Percentiles rank a stretch among this genome's conserved stretches.
Evolutionary conservation across 64 coral and sea anemone genomes (phyloP).

Genomic region (Exaiptasia diaphana): DNA sequence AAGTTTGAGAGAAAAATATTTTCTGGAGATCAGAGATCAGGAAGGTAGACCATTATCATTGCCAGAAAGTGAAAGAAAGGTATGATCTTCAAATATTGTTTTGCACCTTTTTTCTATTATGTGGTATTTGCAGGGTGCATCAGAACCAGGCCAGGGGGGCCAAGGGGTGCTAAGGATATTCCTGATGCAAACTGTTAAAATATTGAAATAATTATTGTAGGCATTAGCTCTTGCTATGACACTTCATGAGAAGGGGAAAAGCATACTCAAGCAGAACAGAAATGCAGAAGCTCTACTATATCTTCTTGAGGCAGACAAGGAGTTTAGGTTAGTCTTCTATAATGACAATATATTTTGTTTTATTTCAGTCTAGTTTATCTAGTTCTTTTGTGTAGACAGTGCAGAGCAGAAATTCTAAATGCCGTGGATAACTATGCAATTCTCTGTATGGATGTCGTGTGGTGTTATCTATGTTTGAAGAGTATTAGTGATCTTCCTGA

Average conservation of each 20-base stretch:
- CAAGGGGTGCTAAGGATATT: neutral
- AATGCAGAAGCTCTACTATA: constrained; percentile 74
- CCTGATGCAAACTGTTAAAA: too few relatives aligned
- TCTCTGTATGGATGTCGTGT: constrained; percentile 85
- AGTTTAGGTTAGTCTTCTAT: constrained; percentile 61
- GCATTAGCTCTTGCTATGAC: constrained; percentile 76
- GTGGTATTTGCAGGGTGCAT: too few relatives aligned
- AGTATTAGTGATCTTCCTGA: constrained; percentile 84
- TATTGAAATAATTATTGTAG: too few relatives aligned
- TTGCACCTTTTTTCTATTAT: too few relatives aligned
- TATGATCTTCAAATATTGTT: too few relatives aligned
- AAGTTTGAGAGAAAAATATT: constrained; percentile 33
- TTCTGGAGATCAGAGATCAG: constrained; percentile 89
- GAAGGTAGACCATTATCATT: constrained; percentile 68
- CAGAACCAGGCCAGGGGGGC: too few relatives aligned
- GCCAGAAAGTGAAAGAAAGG: constrained; percentile 90
- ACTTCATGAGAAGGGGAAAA: constrained; percentile 81
- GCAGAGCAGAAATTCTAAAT: constrained; percentile 73
- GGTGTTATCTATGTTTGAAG: constrained; percentile 87
- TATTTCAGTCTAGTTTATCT: neutral
- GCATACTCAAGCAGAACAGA: constrained; percentile 56
- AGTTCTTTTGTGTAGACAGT: constrained; percentile 73
- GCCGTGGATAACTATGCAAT: constrained; percentile 97
- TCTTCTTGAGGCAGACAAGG: constrained; percentile 84
- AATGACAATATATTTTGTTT: neutral